Evolutionary conservation across 1,140 invertebrate species (phyloP).

Genomic region (Atta texana): DNA sequence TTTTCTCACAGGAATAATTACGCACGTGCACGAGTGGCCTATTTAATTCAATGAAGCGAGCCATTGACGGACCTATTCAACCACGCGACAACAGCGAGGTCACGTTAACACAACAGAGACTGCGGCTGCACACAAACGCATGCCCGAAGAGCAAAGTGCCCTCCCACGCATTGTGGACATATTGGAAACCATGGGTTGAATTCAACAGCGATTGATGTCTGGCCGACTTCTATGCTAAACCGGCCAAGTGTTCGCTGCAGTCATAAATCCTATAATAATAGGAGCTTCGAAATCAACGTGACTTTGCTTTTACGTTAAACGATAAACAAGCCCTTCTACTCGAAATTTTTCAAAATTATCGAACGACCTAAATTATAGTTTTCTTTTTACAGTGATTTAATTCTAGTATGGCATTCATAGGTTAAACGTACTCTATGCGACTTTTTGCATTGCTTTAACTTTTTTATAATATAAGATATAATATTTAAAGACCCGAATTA

Average conservation of each 20-base stretch:
- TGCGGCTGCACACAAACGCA: slow-evolving; percentile 24
- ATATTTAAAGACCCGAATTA: no score
- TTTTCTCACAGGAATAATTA: slow-evolving; percentile 72
- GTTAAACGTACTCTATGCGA: no score
- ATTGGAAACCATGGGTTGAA: slow-evolving; percentile 40
- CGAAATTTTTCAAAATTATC: background rate
- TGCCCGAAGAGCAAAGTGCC: slow-evolving; percentile 34
- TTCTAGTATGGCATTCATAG: no score
- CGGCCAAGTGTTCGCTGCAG: background rate
- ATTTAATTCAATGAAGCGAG: slow-evolving; percentile 81
- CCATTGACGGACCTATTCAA: slow-evolving; percentile 81
- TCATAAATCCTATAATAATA: slow-evolving; percentile 32
- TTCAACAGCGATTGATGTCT: slow-evolving; percentile 44
- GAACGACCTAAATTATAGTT: background rate
- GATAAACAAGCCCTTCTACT: background rate
- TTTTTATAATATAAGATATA: no score
- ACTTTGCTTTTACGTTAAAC: slow-evolving; percentile 9
- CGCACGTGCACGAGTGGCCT: slow-evolving; percentile 75
- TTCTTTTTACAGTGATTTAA: background rate
- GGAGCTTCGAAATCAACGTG: background rate
- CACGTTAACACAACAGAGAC: slow-evolving; percentile 55
- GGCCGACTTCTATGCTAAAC: slow-evolving; percentile 45
- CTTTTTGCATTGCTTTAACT: no score
- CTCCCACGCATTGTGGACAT: slow-evolving; percentile 46
- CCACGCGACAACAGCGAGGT: slow-evolving; percentile 62